phyloP scores from a whole-genome alignment of 2,113 vertebrate species.

The Pelusios castaneus region DNA sequence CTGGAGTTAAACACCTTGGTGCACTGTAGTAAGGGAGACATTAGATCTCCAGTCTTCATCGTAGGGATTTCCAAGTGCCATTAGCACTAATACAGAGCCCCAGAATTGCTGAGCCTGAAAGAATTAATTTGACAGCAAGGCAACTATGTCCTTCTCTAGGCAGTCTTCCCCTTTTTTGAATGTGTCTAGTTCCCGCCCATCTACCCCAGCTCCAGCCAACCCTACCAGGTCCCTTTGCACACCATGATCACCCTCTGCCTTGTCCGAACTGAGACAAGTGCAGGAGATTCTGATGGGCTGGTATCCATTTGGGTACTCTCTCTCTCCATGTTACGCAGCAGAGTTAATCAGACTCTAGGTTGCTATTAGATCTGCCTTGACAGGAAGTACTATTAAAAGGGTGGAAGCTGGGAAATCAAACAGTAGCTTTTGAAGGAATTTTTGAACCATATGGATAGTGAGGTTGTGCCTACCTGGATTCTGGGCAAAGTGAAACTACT shows the following conservation, averaged over 20 bases:
- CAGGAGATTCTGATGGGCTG: not conserved
- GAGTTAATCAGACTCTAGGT: not conserved
- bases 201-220: not conserved
- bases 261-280: not conserved
- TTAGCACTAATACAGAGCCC: not conserved
- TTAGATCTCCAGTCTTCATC: not conserved
- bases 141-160: not conserved
- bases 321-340: not conserved
- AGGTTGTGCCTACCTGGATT: not conserved
- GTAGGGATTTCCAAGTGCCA: not conserved
- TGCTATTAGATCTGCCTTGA: not conserved
- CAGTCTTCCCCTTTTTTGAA: not conserved
- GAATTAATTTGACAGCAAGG: not conserved
- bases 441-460: fast-evolving
- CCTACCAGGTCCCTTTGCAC: not conserved
- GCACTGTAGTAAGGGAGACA: not conserved
- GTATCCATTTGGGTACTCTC: not conserved
- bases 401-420: not conserved
- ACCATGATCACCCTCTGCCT: not conserved
- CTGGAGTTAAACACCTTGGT: not conserved
- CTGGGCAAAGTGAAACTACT: not conserved
- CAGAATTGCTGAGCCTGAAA: not conserved
- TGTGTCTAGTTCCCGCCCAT: not conserved
- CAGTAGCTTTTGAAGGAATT: not conserved
- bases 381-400: not conserved